Percentiles rank a stretch among this genome's conserved stretches.
Conservation (phyloP, 1,140 invertebrate species). For the Colletes latitarsis region DNA sequence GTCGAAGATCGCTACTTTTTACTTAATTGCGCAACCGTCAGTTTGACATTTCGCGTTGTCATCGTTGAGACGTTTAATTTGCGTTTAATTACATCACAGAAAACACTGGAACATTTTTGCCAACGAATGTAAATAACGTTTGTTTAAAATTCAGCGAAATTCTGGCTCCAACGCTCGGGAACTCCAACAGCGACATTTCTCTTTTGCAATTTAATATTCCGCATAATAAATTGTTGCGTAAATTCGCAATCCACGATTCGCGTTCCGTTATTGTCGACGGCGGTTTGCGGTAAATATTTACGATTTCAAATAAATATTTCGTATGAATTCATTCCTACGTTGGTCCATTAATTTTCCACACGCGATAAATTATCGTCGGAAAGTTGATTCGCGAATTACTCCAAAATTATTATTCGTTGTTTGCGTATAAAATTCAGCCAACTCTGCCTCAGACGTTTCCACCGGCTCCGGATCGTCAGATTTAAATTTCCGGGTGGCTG, state of each 20-base stretch:
- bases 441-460: too few relatives aligned
- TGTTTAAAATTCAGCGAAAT: neutral
- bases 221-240: neutral
- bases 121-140: neutral
- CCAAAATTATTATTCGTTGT: too few relatives aligned
- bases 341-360: too few relatives aligned
- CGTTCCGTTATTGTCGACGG: neutral
- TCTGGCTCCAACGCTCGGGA: too few relatives aligned
- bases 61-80: constrained; percentile 2
- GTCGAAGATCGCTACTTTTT: neutral
- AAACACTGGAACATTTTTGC: neutral
- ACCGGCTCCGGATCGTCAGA: too few relatives aligned
- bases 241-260: neutral
- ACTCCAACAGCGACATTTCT: neutral
- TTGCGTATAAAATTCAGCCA: too few relatives aligned
- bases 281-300: too few relatives aligned
- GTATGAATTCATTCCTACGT: too few relatives aligned
- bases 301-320: too few relatives aligned
- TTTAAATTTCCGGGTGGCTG: too few relatives aligned
- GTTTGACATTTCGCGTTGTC: constrained; percentile 27
- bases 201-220: neutral
- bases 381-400: too few relatives aligned
- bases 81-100: neutral
- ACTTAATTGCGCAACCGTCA: constrained; percentile 1
- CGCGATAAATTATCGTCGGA: too few relatives aligned